Evolutionary conservation across 2,888 invertebrate species (phyloP), one percentile per base, ranked within the genome.

Genomic region (Drosophila longiperda): DNA sequence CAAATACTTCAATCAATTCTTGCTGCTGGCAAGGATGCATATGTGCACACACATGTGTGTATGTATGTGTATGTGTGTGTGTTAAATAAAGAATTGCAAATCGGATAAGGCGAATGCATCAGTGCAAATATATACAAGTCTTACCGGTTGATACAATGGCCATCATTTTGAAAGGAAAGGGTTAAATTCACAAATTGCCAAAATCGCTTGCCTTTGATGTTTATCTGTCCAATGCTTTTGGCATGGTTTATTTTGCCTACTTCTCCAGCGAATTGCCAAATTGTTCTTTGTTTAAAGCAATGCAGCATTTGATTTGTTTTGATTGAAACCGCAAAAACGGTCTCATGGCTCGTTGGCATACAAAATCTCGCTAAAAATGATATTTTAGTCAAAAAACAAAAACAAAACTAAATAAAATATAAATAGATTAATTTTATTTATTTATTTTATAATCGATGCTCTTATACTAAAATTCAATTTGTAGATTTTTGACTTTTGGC

Each of bases 31-130:
- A 64, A 67, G 63, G 66, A 61, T 45, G 26, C 49, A 40, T 52
- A 45, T 40, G 32, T 49, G 36, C 29, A 50, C 32, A 12, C 26
- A 38, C 26, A 36, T 45, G 17, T 8, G 1, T 45, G 3, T 20
- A 1, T 42, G 42, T 26, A 33, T 36, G 23, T 15, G 20, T n/a
- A 7, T 48, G 40, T 42, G n/a, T 8, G 58, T 62, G 52, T 38
- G 59, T 49, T 61, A 29, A 48, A 61, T 52, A 69, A 67, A 57
- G 59, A 62, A 60, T 71, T 26, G 60, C 72, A 87, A 86, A 87
- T 87, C 90, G 87, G 90, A 87, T 87, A 84, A 89, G 71, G 82
- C 73, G 82, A 80, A 82, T 75, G 74, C 75, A 86, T 73, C 69
- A 76, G 67, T 75, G 75, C 74, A 67, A 75, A 75, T 77, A 66